phyloP scores from a whole-genome alignment of 1,140 invertebrate genomes.

The Asobara japonica region DNA sequence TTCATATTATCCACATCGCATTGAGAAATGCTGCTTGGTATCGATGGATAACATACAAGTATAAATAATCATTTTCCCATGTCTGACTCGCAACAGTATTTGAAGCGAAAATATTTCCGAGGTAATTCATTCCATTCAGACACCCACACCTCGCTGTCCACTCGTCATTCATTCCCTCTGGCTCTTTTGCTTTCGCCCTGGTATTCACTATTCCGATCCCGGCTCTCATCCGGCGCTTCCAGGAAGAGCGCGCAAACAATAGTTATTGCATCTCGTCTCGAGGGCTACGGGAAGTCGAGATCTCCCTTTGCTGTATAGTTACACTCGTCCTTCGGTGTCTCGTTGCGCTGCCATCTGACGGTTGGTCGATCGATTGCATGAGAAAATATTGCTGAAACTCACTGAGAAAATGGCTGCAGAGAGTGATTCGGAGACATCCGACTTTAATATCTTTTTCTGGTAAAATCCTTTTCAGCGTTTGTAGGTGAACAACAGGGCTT shows the following conservation, averaged over 20 bases:
- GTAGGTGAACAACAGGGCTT: too few relatives aligned
- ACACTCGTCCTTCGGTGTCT: not conserved
- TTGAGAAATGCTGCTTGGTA: too few relatives aligned
- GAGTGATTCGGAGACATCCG: not conserved
- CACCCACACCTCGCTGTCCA: not conserved
- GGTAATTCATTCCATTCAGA: too few relatives aligned
- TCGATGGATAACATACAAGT: too few relatives aligned
- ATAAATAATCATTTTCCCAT: too few relatives aligned
- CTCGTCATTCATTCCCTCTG: not conserved
- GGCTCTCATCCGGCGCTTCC: not conserved
- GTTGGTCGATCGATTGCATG: not conserved
- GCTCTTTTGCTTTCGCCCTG: not conserved
- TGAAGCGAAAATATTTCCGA: too few relatives aligned
- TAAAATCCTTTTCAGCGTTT: too few relatives aligned
- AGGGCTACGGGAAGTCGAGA: not conserved
- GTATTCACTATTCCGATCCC: not conserved
- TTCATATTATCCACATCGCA: too few relatives aligned
- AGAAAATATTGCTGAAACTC: not conserved
- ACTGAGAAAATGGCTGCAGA: not conserved
- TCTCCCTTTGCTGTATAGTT: not conserved
- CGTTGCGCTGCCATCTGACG: not conserved
- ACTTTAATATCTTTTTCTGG: not conserved
- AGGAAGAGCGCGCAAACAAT: not conserved
- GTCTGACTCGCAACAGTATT: too few relatives aligned
- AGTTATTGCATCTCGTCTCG: constrained; percentile 15